These are phyloP conservation scores for Thereva unica DNA, from an alignment of 2,888 invertebrate genomes.

Conservation along the genomic window DNA sequence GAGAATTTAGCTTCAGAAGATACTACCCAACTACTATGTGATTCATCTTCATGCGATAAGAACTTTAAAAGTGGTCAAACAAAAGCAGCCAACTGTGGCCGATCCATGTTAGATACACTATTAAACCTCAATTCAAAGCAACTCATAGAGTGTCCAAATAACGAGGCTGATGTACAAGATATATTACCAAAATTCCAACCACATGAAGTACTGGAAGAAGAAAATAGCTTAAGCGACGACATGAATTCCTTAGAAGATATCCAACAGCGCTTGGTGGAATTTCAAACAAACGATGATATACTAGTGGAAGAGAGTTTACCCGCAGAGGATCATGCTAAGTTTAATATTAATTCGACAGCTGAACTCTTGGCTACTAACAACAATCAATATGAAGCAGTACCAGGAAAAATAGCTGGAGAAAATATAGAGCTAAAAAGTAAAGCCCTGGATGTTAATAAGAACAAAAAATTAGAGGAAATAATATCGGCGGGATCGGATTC, in stretches of 20 bases:
- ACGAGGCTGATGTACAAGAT: no score
- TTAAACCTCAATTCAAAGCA: conserved; percentile 25
- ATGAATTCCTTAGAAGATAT: not conserved
- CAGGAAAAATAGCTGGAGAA: conserved; percentile 42
- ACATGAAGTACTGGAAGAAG: not conserved
- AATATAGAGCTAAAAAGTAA: conserved; percentile 41
- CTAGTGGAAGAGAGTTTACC: not conserved
- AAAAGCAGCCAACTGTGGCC: conserved; percentile 20
- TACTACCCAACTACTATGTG: not conserved
- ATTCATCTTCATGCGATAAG: not conserved
- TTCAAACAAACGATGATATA: not conserved
- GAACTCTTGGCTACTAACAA: conserved; percentile 11
- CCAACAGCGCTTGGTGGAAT: no score
- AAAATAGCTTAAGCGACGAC: not conserved
- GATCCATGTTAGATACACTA: conserved; percentile 41
- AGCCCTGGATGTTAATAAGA: conserved; percentile 49
- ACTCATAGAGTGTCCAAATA: not conserved
- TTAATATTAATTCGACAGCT: no score
- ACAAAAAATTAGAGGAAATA: conserved; percentile 48
- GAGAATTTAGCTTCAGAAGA: not conserved
- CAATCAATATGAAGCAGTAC: conserved; percentile 33
- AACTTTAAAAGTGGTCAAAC: not conserved
- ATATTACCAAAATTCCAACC: no score
- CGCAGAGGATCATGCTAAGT: no score
- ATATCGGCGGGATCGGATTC: conserved; percentile 56